Evolutionary conservation across 2,888 invertebrate species (phyloP).

Genomic region (Ephialtes manifestator): DNA sequence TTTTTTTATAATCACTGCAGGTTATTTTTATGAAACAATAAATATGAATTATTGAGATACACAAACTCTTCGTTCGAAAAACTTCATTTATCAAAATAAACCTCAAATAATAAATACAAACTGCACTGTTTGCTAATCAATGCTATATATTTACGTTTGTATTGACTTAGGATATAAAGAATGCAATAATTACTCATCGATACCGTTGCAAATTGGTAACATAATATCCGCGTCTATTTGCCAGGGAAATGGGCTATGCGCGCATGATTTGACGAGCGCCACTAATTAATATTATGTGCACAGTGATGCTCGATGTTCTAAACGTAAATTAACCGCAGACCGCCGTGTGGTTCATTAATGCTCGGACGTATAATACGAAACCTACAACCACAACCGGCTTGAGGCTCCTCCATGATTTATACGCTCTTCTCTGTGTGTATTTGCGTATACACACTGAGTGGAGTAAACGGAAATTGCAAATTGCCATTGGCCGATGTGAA

Average conservation of each 20-base stretch:
- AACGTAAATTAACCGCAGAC: slow-evolving; percentile 39
- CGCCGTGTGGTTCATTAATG: slow-evolving; percentile 42
- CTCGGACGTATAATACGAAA: slow-evolving; percentile 16
- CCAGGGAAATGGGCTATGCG: not conserved
- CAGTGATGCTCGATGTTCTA: slow-evolving; percentile 20
- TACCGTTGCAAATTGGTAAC: not conserved
- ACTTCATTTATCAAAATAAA: no score
- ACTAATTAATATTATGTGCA: slow-evolving; percentile 40
- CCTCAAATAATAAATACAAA: not conserved
- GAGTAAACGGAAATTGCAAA: slow-evolving; percentile 8
- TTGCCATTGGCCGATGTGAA: slow-evolving; percentile 1
- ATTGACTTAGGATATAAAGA: not conserved
- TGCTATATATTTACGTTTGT: not conserved
- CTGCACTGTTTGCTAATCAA: not conserved
- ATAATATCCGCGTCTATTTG: slow-evolving; percentile 2
- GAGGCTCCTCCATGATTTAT: slow-evolving; percentile 15
- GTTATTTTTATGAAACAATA: no score
- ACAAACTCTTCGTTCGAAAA: no score
- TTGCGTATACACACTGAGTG: not conserved
- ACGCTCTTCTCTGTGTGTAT: not conserved
- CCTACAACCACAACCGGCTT: slow-evolving; percentile 1
- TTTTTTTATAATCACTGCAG: no score
- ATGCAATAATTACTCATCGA: slow-evolving; percentile 11
- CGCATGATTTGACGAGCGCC: slow-evolving; percentile 29
- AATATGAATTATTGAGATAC: no score